Percentiles rank a stretch among this genome's conserved stretches.
These are phyloP conservation scores for Leptobrachium ailaonicum DNA, from an alignment of 2,113 vertebrate genomes.

Conservation along the genomic window DNA sequence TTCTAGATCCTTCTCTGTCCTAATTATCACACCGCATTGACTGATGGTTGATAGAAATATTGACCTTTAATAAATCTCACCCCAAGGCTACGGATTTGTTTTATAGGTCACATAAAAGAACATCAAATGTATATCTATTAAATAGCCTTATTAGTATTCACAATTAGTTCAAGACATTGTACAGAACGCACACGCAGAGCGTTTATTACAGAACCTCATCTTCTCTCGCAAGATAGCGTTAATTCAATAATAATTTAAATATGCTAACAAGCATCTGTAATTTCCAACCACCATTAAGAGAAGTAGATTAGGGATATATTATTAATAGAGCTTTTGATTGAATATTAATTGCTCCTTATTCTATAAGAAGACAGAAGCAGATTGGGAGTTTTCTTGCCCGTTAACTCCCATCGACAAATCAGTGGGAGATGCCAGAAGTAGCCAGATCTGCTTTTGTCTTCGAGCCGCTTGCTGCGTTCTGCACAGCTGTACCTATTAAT, in stretches of 20 bases:
- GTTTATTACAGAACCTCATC: conserved; percentile 1
- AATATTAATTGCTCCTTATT: conserved; percentile 2
- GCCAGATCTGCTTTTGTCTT: background rate
- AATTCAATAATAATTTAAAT: background rate
- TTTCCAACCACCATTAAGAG: background rate
- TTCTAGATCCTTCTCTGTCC: background rate
- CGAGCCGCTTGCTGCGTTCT: too few relatives aligned
- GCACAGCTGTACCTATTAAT: too few relatives aligned
- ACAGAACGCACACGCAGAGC: background rate
- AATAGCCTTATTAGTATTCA: conserved; percentile 19
- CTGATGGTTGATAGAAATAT: background rate
- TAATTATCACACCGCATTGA: conserved; percentile 10
- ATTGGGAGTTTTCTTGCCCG: background rate
- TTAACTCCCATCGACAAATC: background rate
- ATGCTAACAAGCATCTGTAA: background rate
- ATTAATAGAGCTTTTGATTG: background rate
- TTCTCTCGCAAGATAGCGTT: background rate
- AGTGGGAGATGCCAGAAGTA: background rate
- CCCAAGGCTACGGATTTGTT: conserved; percentile 11
- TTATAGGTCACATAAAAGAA: conserved; percentile 18
- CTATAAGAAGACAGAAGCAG: background rate
- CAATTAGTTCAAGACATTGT: conserved; percentile 13
- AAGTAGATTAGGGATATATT: background rate
- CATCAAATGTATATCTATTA: conserved; percentile 12
- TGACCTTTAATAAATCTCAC: conserved; percentile 15